Conservation (phyloP, 2,888 invertebrate species). For the Lysandra coridon region DNA sequence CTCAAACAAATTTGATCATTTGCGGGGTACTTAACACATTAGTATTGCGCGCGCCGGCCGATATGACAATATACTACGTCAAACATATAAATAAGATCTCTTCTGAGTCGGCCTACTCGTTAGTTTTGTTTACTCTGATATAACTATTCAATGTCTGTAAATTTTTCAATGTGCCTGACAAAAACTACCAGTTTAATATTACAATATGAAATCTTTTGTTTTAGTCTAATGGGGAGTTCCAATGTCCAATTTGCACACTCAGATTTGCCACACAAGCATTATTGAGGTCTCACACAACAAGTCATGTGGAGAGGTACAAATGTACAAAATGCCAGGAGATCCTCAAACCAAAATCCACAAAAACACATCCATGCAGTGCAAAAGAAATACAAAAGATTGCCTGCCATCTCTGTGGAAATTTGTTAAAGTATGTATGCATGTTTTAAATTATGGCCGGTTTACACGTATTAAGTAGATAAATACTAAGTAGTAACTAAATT, state of each 20-base stretch:
- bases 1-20: too few relatives aligned
- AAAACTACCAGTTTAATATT: background rate
- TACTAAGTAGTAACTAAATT: too few relatives aligned
- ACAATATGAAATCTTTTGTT: background rate
- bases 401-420: constrained; percentile 53
- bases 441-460: too few relatives aligned
- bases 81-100: too few relatives aligned
- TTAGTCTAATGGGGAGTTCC: constrained; percentile 69
- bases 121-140: too few relatives aligned
- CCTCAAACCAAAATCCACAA: constrained; percentile 42
- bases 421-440: constrained; percentile 56
- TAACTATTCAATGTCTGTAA: too few relatives aligned
- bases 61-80: too few relatives aligned
- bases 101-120: too few relatives aligned
- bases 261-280: constrained; percentile 61
- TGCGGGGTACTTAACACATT: too few relatives aligned
- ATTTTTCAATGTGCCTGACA: too few relatives aligned
- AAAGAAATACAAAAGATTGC: constrained; percentile 40
- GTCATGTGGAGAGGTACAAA: constrained; percentile 52
- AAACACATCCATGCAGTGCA: constrained; percentile 45
- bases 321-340: constrained; percentile 46
- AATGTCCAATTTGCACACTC: constrained; percentile 58
- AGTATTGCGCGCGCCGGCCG: too few relatives aligned
- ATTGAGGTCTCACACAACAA: constrained; percentile 52
- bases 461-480: too few relatives aligned